Conservation (phyloP, 2,888 invertebrate genomes). For the Oscheius myriophilus region DNA sequence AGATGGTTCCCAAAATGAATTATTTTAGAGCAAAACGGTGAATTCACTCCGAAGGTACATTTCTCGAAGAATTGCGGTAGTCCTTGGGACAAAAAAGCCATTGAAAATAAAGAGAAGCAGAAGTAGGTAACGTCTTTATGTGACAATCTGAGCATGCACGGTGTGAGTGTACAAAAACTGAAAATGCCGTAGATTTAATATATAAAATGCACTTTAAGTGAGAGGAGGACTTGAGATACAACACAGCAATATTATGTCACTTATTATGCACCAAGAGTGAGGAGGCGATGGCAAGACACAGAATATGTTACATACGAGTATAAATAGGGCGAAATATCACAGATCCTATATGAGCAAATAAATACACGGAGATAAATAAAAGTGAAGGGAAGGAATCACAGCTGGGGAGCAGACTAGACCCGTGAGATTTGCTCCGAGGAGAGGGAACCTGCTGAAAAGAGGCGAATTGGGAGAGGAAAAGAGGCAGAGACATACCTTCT, state of each 20-base stretch:
- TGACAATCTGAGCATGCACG: background rate
- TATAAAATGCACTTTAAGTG: background rate
- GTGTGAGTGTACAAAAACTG: conserved; percentile 1
- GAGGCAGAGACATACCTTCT: conserved; percentile 3
- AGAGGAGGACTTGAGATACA: no score
- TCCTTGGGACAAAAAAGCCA: no score
- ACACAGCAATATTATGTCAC: conserved; percentile 19
- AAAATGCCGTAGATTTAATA: conserved; percentile 11
- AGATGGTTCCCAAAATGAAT: no score
- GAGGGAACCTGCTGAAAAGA: conserved; percentile 2
- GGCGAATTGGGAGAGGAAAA: background rate
- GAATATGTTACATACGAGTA: no score
- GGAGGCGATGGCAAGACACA: conserved; percentile 22
- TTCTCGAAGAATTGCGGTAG: no score
- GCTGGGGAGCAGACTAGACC: conserved; percentile 14
- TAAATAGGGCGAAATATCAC: conserved; percentile 4
- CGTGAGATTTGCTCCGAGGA: conserved; percentile 29
- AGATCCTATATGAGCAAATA: conserved; percentile 5
- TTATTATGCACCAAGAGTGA: conserved; percentile 18
- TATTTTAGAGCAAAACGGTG: no score
- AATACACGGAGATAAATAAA: background rate
- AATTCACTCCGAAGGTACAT: no score
- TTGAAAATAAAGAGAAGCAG: no score
- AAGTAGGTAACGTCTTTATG: no score
- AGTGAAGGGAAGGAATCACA: conserved; percentile 23